Evolutionary conservation across 64 coral and sea anemone genomes (phyloP).

Genomic region (Exaiptasia diaphana): DNA sequence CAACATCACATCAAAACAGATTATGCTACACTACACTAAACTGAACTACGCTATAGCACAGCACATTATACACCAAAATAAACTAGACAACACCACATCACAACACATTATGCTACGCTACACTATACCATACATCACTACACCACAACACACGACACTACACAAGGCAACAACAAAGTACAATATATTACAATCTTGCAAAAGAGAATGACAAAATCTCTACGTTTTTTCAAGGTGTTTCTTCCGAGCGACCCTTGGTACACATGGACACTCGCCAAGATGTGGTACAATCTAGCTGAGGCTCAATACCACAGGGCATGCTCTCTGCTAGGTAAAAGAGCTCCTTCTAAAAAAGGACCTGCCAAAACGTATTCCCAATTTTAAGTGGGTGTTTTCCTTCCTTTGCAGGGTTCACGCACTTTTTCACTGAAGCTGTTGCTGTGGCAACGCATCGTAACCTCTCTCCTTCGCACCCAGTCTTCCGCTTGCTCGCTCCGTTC

Average conservation of each 20-base stretch:
- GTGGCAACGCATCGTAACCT: slow-evolving; percentile 90
- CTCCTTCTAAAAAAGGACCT: too few relatives aligned
- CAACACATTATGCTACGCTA: too few relatives aligned
- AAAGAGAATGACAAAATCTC: too few relatives aligned
- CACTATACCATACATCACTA: too few relatives aligned
- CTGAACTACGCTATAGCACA: too few relatives aligned
- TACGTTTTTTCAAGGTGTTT: slow-evolving; percentile 62
- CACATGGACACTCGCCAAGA: slow-evolving; percentile 91
- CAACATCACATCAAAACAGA: too few relatives aligned
- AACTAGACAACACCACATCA: too few relatives aligned
- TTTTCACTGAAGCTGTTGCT: slow-evolving; percentile 70
- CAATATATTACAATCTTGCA: too few relatives aligned
- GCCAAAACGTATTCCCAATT: background rate
- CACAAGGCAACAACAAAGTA: too few relatives aligned
- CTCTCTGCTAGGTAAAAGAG: slow-evolving; percentile 52
- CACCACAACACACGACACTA: too few relatives aligned
- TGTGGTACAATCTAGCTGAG: slow-evolving; percentile 98
- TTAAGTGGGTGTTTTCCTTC: background rate
- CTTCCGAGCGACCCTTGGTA: slow-evolving; percentile 91
- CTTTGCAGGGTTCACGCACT: slow-evolving; percentile 71
- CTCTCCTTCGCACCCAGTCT: slow-evolving; percentile 89
- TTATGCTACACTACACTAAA: too few relatives aligned
- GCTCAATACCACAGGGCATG: slow-evolving; percentile 91
- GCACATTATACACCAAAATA: too few relatives aligned
- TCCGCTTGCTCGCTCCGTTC: slow-evolving; percentile 77